Conservation (phyloP, 2,888 invertebrate species). For the Nezara viridula region DNA sequence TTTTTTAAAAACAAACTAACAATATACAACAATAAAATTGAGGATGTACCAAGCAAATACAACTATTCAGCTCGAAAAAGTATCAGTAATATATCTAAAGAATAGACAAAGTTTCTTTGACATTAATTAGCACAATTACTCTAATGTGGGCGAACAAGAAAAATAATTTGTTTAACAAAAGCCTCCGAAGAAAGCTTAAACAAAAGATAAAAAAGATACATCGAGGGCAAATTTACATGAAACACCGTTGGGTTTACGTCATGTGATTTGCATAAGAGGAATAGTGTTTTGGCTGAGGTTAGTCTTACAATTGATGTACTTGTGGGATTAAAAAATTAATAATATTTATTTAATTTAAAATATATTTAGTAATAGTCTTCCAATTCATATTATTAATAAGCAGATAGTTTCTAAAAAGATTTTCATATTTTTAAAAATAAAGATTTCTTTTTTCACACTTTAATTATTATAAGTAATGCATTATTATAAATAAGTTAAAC, state of each 20-base stretch:
- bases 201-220: slow-evolving; percentile 18
- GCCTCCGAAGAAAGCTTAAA: neutral
- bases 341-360: neutral
- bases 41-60: too few species aligned
- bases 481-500: too few species aligned
- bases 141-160: slow-evolving; percentile 23
- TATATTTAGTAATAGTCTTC: neutral
- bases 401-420: too few species aligned
- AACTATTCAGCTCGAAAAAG: too few species aligned
- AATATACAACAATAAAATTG: too few species aligned
- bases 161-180: slow-evolving; percentile 30
- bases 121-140: neutral
- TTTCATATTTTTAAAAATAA: too few species aligned
- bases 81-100: too few species aligned
- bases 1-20: too few species aligned
- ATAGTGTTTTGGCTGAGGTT: slow-evolving; percentile 12
- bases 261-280: slow-evolving; percentile 28
- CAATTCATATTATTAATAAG: too few species aligned
- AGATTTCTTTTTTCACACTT: too few species aligned
- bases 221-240: slow-evolving; percentile 48
- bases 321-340: neutral
- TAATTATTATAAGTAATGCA: too few species aligned
- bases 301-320: neutral
- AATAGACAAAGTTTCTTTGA: neutral
- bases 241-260: slow-evolving; percentile 37